Conservation (phyloP, 2,797 vertebrate genomes). For the Gobio occitaniae region DNA sequence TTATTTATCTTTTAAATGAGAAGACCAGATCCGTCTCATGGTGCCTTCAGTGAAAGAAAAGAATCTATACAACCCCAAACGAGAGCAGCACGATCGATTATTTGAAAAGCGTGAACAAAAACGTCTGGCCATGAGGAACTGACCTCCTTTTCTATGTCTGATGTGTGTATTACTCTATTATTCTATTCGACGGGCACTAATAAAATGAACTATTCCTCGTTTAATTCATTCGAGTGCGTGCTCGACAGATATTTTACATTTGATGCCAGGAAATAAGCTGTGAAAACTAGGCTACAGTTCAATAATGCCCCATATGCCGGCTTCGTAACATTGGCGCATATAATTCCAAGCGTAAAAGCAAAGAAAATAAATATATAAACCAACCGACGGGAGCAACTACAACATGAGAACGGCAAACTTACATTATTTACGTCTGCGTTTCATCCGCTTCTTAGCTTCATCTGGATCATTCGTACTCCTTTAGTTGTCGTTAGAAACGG, state of each 20-base stretch:
- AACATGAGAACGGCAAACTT: conserved; percentile 16
- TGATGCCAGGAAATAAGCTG: conserved; percentile 18
- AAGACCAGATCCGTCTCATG: conserved; percentile 25
- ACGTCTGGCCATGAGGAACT: conserved; percentile 35
- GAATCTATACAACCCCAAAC: conserved; percentile 47
- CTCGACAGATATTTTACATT: conserved; percentile 27
- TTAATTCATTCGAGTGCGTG: conserved; percentile 7
- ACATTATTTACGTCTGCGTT: conserved; percentile 5
- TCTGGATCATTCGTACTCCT: conserved; percentile 20
- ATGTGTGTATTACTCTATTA: background rate
- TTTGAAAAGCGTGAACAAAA: conserved; percentile 38
- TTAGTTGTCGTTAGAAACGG: conserved; percentile 22
- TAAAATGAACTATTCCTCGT: conserved; percentile 17
- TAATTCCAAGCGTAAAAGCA: conserved; percentile 7
- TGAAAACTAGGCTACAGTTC: conserved; percentile 31
- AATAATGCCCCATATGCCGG: conserved; percentile 26
- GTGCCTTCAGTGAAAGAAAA: background rate
- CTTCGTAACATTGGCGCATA: background rate
- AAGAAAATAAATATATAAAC: background rate
- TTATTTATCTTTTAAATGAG: conserved; percentile 27
- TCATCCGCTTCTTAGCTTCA: conserved; percentile 25
- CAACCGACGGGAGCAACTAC: background rate
- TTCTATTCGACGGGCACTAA: background rate
- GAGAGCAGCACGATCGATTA: conserved; percentile 45
- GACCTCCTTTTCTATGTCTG: conserved; percentile 37